Conservation (phyloP, 2,888 invertebrate genomes). For the Microctonus aethiopoides region DNA sequence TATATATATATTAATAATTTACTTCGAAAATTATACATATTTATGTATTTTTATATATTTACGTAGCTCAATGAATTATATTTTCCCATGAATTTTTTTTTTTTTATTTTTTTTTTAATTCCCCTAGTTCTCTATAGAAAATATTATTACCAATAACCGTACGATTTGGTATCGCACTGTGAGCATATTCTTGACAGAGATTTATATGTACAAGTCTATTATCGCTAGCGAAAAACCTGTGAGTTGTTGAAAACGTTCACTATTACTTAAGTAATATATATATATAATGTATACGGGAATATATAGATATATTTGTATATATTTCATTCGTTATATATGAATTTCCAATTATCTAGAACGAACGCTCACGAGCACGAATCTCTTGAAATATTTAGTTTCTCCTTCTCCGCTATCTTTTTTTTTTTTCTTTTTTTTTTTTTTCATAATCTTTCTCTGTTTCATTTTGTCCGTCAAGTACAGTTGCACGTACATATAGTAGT, state of each 20-base stretch:
- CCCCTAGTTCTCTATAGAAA: not conserved
- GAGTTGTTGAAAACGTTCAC: constrained; percentile 26
- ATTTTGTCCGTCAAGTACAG: not conserved
- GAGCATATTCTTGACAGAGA: not conserved
- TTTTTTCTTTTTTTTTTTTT: constrained; percentile 15
- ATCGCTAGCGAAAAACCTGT: constrained; percentile 5
- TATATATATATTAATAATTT: too few relatives aligned
- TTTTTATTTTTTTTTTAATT: not conserved
- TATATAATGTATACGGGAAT: not conserved
- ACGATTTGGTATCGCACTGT: constrained; percentile 4
- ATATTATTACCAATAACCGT: too few relatives aligned
- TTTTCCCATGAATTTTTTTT: not conserved
- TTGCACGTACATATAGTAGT: too few relatives aligned
- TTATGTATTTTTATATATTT: not conserved
- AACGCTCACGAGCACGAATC: constrained; percentile 25
- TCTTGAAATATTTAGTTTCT: constrained; percentile 20
- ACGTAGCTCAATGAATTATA: not conserved
- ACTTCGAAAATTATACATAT: too few relatives aligned
- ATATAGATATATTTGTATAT: not conserved
- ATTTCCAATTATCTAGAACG: constrained; percentile 20
- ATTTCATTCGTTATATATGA: constrained; percentile 3
- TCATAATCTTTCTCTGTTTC: constrained; percentile 14
- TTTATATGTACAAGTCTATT: constrained; percentile 7
- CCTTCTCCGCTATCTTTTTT: constrained; percentile 22
- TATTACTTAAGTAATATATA: constrained; percentile 12